Evolutionary conservation across 2,888 invertebrate species (phyloP).

Genomic region (Athripsodes cinereus): DNA sequence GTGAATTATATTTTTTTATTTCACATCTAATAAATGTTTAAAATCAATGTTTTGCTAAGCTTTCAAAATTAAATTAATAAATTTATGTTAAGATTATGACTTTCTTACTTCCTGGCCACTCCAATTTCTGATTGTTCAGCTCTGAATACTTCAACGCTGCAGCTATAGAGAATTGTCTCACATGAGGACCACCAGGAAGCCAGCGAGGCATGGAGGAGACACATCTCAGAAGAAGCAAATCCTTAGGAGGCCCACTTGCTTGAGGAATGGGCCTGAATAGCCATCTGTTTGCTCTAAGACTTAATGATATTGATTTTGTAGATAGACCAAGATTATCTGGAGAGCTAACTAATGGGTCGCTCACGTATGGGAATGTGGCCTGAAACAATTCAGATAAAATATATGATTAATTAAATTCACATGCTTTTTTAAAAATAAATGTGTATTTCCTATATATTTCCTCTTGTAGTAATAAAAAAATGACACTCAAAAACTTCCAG

Average conservation of each 20-base stretch:
- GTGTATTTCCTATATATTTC: too few species aligned
- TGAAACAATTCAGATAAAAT: conserved; percentile 6
- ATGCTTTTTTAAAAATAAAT: neutral
- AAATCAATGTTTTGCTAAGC: too few species aligned
- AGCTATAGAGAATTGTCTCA: conserved; percentile 22
- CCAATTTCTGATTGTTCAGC: conserved; percentile 17
- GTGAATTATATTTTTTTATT: too few species aligned
- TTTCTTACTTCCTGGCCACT: conserved; percentile 22
- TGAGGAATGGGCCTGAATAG: conserved; percentile 14
- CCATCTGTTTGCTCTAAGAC: conserved; percentile 18
- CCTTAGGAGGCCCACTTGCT: neutral
- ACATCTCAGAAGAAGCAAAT: conserved; percentile 13
- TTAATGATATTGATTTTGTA: conserved; percentile 18
- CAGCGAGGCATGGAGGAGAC: conserved; percentile 20
- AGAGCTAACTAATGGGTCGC: conserved; percentile 11
- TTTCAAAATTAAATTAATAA: too few species aligned
- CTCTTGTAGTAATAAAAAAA: too few species aligned
- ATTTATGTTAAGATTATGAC: too few species aligned
- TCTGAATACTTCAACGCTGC: conserved; percentile 14
- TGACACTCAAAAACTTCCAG: too few species aligned
- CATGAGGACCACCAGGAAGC: conserved; percentile 24
- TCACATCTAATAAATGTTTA: too few species aligned
- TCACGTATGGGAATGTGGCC: conserved; percentile 20
- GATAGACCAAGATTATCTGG: conserved; percentile 20
- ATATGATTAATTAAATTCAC: neutral